A percentile compares a stretch with the other conserved stretches of the same genome.
Conservation (phyloP, 2,797 vertebrate species). For the Falco rusticolus region DNA sequence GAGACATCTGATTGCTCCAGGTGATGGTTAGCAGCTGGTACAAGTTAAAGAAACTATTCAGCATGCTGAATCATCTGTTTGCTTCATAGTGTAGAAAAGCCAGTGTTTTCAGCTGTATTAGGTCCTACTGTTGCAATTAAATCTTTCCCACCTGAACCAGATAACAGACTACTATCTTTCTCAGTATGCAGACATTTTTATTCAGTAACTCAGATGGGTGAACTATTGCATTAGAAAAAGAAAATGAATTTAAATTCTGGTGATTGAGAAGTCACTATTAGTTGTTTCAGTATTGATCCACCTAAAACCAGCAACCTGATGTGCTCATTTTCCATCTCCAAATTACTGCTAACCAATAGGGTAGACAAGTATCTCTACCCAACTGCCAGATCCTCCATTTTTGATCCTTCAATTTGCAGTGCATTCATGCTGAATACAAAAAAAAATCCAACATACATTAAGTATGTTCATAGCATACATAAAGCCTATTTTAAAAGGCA, state of each 20-base stretch:
- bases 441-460: background rate
- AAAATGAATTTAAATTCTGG: background rate
- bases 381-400: background rate
- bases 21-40: background rate
- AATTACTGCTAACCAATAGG: background rate
- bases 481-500: background rate
- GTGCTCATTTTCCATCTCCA: background rate
- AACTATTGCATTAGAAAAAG: background rate
- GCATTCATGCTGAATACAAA: background rate
- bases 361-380: background rate
- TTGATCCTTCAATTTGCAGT: background rate
- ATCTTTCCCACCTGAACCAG: background rate
- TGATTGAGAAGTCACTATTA: background rate
- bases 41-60: background rate
- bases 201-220: background rate
- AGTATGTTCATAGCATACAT: background rate
- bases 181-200: background rate
- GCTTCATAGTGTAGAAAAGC: background rate
- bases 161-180: background rate
- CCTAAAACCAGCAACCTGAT: background rate
- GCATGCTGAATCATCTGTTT: background rate
- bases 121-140: background rate
- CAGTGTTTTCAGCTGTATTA: background rate
- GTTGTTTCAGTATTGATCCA: background rate
- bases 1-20: conserved; percentile 41